Conservation (phyloP, 2,113 vertebrate species). For the Centrocercus urophasianus region DNA sequence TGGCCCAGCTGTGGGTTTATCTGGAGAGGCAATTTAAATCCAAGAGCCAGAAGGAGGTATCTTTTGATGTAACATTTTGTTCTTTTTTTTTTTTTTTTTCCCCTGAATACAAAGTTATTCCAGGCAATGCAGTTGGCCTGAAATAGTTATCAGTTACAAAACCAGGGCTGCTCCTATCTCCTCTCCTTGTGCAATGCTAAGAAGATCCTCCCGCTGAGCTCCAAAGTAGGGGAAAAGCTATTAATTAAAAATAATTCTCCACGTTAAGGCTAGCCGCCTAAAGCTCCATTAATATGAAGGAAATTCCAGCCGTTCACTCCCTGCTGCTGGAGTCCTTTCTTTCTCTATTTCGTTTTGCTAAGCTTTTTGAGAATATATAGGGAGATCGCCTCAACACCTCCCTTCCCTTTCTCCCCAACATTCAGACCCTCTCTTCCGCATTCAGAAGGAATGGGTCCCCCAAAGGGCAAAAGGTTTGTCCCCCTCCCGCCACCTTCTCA, state of each 20-base stretch:
- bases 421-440: not conserved
- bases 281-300: slow-evolving; percentile 64
- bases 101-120: slow-evolving; percentile 65
- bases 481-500: not conserved
- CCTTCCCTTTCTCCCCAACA: not conserved
- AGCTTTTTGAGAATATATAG: slow-evolving; percentile 11
- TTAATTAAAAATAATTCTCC: slow-evolving; percentile 69
- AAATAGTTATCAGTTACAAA: slow-evolving; percentile 65
- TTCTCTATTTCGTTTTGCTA: slow-evolving; percentile 63
- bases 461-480: not conserved
- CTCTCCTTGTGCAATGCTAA: slow-evolving; percentile 45
- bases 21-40: slow-evolving; percentile 41
- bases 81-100: slow-evolving; percentile 58
- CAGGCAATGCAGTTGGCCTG: slow-evolving; percentile 54
- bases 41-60: slow-evolving; percentile 47
- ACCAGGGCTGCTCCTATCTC: slow-evolving; percentile 38
- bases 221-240: slow-evolving; percentile 44
- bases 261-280: slow-evolving; percentile 37
- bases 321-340: slow-evolving; percentile 42
- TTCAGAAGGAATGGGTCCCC: not conserved
- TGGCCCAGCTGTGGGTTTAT: slow-evolving; percentile 37
- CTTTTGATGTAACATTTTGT: slow-evolving; percentile 69
- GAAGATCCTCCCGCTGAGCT: slow-evolving; percentile 61
- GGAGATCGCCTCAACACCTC: accelerated
- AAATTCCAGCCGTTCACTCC: slow-evolving; percentile 57